Conservation (phyloP, 1,140 invertebrate species). For the Cotesia chilonis region DNA sequence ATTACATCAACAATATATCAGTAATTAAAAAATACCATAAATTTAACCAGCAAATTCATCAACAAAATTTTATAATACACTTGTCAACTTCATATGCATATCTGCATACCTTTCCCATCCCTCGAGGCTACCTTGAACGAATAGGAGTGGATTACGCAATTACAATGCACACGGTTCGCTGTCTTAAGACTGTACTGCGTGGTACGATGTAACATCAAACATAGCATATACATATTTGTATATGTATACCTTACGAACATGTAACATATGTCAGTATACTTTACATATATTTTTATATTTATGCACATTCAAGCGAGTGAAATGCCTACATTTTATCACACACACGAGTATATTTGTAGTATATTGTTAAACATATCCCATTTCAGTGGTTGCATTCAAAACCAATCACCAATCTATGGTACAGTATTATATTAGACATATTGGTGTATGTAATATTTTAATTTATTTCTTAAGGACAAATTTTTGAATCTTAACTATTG, state of each 20-base stretch:
- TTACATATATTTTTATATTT: neutral
- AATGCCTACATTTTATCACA: neutral
- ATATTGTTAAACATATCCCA: neutral
- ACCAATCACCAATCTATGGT: too few species aligned
- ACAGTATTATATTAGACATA: neutral
- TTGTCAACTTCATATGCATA: conserved; percentile 9
- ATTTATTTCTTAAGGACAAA: neutral
- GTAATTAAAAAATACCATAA: too few species aligned
- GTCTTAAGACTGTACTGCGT: conserved; percentile 9
- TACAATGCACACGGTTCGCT: conserved; percentile 1
- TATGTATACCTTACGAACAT: neutral
- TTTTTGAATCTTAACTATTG: neutral
- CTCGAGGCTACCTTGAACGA: conserved; percentile 27
- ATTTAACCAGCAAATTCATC: too few species aligned
- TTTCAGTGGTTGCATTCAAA: neutral
- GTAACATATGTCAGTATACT: neutral
- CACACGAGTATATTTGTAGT: neutral
- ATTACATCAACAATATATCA: too few species aligned
- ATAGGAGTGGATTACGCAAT: conserved; percentile 17
- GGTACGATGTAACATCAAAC: conserved; percentile 4
- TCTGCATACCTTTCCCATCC: conserved; percentile 26
- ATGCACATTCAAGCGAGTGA: neutral
- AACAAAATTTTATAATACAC: neutral
- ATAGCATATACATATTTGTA: neutral
- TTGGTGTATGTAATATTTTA: neutral